These are phyloP conservation scores for Drosophila formosana DNA, from an alignment of 2,888 invertebrate genomes.

Conservation along the genomic window DNA sequence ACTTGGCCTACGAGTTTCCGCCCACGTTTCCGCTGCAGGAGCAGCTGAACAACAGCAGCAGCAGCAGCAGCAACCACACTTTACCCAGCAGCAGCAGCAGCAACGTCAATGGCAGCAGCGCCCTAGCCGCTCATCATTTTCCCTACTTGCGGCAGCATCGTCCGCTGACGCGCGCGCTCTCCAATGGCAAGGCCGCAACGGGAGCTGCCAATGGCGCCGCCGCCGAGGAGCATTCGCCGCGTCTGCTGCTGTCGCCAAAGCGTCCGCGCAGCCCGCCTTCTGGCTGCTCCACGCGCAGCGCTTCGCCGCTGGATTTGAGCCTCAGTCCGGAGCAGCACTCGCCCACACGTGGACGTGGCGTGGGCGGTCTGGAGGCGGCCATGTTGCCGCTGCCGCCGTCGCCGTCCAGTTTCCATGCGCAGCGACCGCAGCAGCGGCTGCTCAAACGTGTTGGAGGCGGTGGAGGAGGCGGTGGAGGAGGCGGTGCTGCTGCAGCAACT, in stretches of 20 bases:
- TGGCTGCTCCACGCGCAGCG: conserved; percentile 84
- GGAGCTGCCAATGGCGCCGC: conserved; percentile 18
- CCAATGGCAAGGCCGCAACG: conserved; percentile 86
- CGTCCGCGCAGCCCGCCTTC: conserved; percentile 84
- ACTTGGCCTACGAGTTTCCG: conserved; percentile 83
- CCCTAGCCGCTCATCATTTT: conserved; percentile 53
- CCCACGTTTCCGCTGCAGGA: conserved; percentile 79
- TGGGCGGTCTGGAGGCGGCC: conserved; percentile 53
- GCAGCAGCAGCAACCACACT: conserved; percentile 1
- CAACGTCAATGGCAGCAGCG: conserved; percentile 21
- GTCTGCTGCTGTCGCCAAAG: conserved; percentile 79
- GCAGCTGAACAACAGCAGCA: conserved; percentile 26
- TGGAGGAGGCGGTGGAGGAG: conserved; percentile 58
- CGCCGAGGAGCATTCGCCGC: conserved; percentile 61
- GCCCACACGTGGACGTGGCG: conserved; percentile 71
- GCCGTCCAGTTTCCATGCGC: conserved; percentile 82
- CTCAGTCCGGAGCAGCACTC: conserved; percentile 75
- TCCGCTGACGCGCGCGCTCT: conserved; percentile 89
- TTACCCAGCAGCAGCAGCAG: conserved; percentile 16
- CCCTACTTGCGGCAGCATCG: conserved; percentile 87
- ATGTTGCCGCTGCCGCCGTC: conserved; percentile 17
- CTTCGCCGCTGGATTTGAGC: conserved; percentile 84
- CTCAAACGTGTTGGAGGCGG: conserved; percentile 86
- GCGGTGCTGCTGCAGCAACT: conserved; percentile 10
- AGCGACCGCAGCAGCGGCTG: conserved; percentile 88